phyloP scores from a whole-genome alignment of 2,797 vertebrate genomes.

The Enteromius anoplus region DNA sequence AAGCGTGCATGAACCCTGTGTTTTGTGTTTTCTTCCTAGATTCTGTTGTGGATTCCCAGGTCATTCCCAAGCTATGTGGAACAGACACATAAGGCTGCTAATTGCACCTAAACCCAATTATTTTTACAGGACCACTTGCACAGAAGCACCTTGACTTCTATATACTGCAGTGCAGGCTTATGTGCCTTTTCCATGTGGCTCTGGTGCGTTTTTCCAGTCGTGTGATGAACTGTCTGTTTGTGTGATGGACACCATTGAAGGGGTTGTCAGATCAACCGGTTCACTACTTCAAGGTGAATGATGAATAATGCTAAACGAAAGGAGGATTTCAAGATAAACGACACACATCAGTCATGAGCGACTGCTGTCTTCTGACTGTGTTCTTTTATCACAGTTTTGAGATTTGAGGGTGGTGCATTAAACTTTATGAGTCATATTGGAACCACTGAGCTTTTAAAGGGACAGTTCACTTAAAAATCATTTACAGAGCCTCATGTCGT shows the following conservation, averaged over 20 bases:
- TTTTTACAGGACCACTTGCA: not conserved
- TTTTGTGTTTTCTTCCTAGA: not conserved
- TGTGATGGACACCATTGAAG: slow-evolving; percentile 61
- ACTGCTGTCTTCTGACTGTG: not conserved
- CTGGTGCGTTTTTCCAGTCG: slow-evolving; percentile 50
- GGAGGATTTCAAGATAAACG: slow-evolving; percentile 26
- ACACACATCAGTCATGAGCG: not conserved
- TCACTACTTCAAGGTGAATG: slow-evolving; percentile 13
- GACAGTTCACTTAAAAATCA: not conserved
- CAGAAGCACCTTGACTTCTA: not conserved
- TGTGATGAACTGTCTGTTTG: slow-evolving; percentile 59
- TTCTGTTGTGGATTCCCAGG: not conserved
- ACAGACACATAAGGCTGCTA: not conserved
- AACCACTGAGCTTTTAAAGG: not conserved
- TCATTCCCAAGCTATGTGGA: slow-evolving; percentile 22
- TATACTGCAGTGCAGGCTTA: slow-evolving; percentile 3
- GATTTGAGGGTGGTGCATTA: not conserved
- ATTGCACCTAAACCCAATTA: not conserved
- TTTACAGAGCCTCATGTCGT: not conserved
- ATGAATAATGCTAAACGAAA: slow-evolving; percentile 15
- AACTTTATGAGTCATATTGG: not conserved
- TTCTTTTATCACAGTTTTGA: not conserved
- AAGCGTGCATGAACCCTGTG: slow-evolving; percentile 61
- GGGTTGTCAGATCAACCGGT: slow-evolving; percentile 13
- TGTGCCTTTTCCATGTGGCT: slow-evolving; percentile 43